Evolutionary conservation across 2,797 vertebrate genomes (phyloP), one percentile per base, ranked within the genome.

Genomic region (Alauda arvensis): DNA sequence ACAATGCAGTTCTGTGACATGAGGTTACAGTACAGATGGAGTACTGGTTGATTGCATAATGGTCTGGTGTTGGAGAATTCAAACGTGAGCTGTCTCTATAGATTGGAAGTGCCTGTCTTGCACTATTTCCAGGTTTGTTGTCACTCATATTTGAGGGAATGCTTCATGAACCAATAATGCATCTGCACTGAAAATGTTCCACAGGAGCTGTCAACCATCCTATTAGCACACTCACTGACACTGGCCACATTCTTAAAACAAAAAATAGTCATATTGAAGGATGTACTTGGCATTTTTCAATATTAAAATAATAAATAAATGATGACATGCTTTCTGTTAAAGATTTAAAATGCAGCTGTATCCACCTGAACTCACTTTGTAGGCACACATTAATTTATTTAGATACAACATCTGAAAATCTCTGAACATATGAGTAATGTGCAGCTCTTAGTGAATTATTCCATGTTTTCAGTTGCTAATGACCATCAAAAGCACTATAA

Each of bases 81-180:
- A 93, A 93, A 96, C 7, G 0, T 83, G 77, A 92, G 65, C 88
- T 95, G 88, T 87, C 94, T 95, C 90, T 76, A 52, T 90, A 89
- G 85, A 85, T 83, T 89, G 86, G 83, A 90, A 93, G n/a, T 1
- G 5, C 81, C 92, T 94, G 95, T 89, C 81, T 93, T 95, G 78
- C 92, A 93, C 91, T 40, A 60, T 90, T 93, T 96, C 88, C 92
- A 95, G 83, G 87, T 94, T 95, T 93, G 81, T 96, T 96, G 94
- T 95, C 95, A 94, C 90, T 95, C 94, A 93, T 95, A 95, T 95
- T 86, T 80, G 76, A 94, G 48, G 70, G 85, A 95, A 94, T 93
- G 92, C 83, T 95, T 94, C 93, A 93, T 93, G 91, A 95, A 96
- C 90, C 90, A 95, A 80, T 94, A 94, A 94, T 57, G 80, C 87